phyloP scores from a whole-genome alignment of 2,888 invertebrate species.

The Tenthredo livida region DNA sequence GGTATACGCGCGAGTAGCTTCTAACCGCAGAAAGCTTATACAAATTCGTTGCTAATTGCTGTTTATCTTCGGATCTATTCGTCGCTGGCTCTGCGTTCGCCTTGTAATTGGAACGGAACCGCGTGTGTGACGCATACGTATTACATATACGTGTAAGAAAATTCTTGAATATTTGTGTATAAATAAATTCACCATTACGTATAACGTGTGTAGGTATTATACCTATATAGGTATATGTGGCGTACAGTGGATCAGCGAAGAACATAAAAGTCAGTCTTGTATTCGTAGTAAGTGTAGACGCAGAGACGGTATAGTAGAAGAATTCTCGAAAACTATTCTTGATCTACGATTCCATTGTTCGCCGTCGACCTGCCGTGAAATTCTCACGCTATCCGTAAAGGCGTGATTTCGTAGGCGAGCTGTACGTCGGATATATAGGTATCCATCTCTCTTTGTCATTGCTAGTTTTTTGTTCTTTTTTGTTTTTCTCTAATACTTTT shows the following conservation, averaged over 20 bases:
- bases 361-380: conserved; percentile 6
- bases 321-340: conserved; percentile 26
- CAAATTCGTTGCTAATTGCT: conserved; percentile 32
- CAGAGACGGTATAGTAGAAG: background rate
- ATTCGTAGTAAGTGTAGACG: conserved; percentile 5
- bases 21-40: conserved; percentile 4
- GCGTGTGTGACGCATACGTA: background rate
- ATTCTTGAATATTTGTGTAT: background rate
- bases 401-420: conserved; percentile 28
- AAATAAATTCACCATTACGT: background rate
- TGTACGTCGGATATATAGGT: background rate
- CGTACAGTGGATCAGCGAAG: background rate
- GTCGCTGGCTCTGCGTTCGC: background rate
- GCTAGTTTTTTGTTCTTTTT: background rate
- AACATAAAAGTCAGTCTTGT: conserved; percentile 21
- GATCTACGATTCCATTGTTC: conserved; percentile 38
- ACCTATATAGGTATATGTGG: background rate
- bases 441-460: conserved; percentile 17
- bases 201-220: background rate
- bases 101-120: conserved; percentile 25
- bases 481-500: background rate
- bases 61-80: conserved; percentile 28
- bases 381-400: conserved; percentile 41
- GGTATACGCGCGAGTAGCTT: background rate
- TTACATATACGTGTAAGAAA: background rate